Percentiles rank a stretch among this genome's conserved stretches.
Evolutionary conservation across 1,140 invertebrate species (phyloP).

Genomic region (Apis mellifera): DNA sequence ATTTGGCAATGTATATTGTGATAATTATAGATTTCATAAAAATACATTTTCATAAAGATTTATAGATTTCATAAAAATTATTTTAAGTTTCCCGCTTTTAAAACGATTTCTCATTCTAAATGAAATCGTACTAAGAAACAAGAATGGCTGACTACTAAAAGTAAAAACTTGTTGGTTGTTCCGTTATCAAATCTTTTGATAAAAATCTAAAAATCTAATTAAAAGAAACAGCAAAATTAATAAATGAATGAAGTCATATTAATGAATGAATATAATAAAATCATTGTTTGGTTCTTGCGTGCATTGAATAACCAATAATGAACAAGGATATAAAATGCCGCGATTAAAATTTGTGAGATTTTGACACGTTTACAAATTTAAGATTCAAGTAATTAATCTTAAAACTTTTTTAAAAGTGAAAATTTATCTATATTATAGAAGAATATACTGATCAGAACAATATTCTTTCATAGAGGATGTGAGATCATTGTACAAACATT

Average conservation of each 20-base stretch:
- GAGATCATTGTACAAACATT: slow-evolving; percentile 69
- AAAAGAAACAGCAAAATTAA: not conserved
- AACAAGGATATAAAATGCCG: slow-evolving; percentile 35
- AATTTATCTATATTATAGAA: slow-evolving; percentile 44
- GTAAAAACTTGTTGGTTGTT: slow-evolving; percentile 24
- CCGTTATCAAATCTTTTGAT: slow-evolving; percentile 21
- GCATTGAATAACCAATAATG: not conserved
- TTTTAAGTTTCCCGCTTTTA: not conserved
- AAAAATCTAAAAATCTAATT: slow-evolving; percentile 14
- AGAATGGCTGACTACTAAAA: slow-evolving; percentile 23
- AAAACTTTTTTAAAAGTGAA: slow-evolving; percentile 28
- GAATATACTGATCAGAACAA: slow-evolving; percentile 5
- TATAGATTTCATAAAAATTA: not conserved
- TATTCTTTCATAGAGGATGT: slow-evolving; percentile 28
- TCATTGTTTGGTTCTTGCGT: not conserved
- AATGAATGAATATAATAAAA: slow-evolving; percentile 18
- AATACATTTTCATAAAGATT: not conserved
- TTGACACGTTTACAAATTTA: slow-evolving; percentile 44
- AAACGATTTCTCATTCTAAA: slow-evolving; percentile 9
- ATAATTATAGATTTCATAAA: no score
- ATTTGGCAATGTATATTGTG: no score
- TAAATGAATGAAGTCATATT: not conserved
- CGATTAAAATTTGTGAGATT: slow-evolving; percentile 27
- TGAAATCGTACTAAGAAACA: slow-evolving; percentile 10
- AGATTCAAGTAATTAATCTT: slow-evolving; percentile 5